phyloP scores from a whole-genome alignment of 2,113 vertebrate genomes.

The Syrmaticus mikado region DNA sequence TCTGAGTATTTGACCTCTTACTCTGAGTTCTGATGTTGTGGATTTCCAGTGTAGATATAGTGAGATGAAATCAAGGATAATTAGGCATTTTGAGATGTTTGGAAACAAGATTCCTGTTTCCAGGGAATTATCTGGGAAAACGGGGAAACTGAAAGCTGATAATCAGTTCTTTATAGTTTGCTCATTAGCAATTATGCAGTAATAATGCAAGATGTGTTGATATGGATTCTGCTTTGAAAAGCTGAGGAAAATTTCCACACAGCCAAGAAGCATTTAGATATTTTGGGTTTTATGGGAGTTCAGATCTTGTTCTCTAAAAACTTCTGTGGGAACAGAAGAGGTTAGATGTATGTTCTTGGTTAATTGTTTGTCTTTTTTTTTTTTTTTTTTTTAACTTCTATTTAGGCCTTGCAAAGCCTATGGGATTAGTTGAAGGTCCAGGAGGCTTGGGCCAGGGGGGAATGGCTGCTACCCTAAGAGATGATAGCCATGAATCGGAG shows the following conservation, averaged over 20 bases:
- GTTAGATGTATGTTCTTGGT: not conserved
- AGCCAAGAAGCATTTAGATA: not conserved
- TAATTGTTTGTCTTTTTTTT: not conserved
- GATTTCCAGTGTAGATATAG: not conserved
- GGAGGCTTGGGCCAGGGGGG: conserved; percentile 97
- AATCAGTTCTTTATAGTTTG: conserved; percentile 19
- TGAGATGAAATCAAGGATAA: not conserved
- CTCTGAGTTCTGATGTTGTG: not conserved
- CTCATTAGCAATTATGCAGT: not conserved
- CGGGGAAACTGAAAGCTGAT: not conserved
- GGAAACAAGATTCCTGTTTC: not conserved
- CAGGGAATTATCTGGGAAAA: not conserved
- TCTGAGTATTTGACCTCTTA: not conserved
- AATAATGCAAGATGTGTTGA: not conserved
- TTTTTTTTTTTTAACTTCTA: not conserved
- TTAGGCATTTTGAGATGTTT: not conserved
- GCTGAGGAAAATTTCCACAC: not conserved
- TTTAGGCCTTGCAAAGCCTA: conserved; percentile 94
- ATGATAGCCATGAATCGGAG: conserved; percentile 88
- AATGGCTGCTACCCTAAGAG: conserved; percentile 89
- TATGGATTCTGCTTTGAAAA: not conserved
- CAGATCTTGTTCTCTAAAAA: not conserved
- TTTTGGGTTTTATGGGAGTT: not conserved
- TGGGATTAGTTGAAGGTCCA: conserved; percentile 96
- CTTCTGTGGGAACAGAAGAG: not conserved